Base-by-base conservation (phyloP, 2,797 vertebrate genomes). In the Hybognathus amarus region DNA sequence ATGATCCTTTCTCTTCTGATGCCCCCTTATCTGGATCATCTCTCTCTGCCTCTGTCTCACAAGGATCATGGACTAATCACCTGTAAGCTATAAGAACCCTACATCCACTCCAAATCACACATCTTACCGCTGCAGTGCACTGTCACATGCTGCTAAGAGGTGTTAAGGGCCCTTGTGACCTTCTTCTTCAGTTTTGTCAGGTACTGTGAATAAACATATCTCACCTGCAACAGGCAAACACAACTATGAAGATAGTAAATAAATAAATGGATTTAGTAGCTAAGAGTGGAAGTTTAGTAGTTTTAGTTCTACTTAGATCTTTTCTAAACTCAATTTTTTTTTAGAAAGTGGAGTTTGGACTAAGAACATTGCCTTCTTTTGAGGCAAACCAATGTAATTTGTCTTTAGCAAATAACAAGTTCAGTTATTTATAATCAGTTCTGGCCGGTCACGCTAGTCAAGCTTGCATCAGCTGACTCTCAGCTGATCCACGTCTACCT, bases 11-110 rank as follows among this genome's bases (percentile, higher is more conserved):
- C 50, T 78, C 64, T 80, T 80, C 61, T 68, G 79, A 69, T 56
- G 2, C 13, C 30, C 30, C 36, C 50, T 74, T 76, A 61, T 59
- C 52, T 52, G 82, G 71, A 80, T 75, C 56, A 81, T 68, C 71
- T 68, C 54, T 68, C 73, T 68, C 70, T 20, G n/a, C n/a, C 36
- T 42, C 42, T 42, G 69, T 84, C 78, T 71, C 42, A 38, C 9
- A 13, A 73, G 78, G 42, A 64, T 80, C 17, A 18, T 18, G 11
- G n/a, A 40, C 64, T 86, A 70, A 89, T 80, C 86, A 78, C 40
- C 61, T 74, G 47, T 85, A 85, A 79, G 47, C 82, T 81, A 69
- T 27, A 59, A 56, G 30, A 61, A 76, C 74, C 40, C 52, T 33
- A 20, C 15, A 80, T 83, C 81, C 81, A 74, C 75, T 86, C 17